Base-by-base conservation (phyloP, 2,113 vertebrate genomes). In the Channa maculata region DNA sequence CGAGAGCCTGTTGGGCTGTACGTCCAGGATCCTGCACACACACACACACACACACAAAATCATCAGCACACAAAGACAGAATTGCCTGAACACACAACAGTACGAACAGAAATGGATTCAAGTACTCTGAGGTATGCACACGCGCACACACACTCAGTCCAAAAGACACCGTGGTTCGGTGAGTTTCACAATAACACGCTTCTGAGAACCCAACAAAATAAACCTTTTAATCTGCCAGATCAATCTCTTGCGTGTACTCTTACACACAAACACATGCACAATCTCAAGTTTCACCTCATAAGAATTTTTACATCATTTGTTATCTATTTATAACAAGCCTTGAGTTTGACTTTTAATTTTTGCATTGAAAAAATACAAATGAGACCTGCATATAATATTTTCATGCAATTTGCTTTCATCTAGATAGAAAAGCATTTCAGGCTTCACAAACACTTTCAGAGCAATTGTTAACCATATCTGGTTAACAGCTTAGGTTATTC, bases 1-100 rank as follows among this genome's bases (percentile, higher is more conserved):
- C 1, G 96, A 97, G 75, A 97, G 95, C 84, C 95, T 91, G 83
- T 99, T 99, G 44, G 97, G 97, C 87, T 99, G 97, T 13, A 99
- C 97, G 5, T 99, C 97, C 0, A 99, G 94, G 45, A 96, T 97
- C 98, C 98, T 99, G 9, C 69, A 65, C 9, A 80, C 61, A 84
- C 63, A 73, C 63, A 77, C 11, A 46, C 65, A 60, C 34, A 59
- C 38, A 37, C 53, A 79, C 57, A 66, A 70, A 24, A 24, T 24
- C 46, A 58, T 5, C 44, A 6, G 6, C 65, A 58, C 39, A 61
- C 59, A 65, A 9, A 73, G 44, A 36, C 39, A 37, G 13, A 12
- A 43, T 45, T 41, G 38, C 15, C 34, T 6, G 33, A 37, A 53
- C 7, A 39, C 33, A 52, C 43, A 57, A 37, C 62, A 55, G 54